Base-by-base conservation (phyloP, 2,888 invertebrate species). In the Sarcophaga carnaria region DNA sequence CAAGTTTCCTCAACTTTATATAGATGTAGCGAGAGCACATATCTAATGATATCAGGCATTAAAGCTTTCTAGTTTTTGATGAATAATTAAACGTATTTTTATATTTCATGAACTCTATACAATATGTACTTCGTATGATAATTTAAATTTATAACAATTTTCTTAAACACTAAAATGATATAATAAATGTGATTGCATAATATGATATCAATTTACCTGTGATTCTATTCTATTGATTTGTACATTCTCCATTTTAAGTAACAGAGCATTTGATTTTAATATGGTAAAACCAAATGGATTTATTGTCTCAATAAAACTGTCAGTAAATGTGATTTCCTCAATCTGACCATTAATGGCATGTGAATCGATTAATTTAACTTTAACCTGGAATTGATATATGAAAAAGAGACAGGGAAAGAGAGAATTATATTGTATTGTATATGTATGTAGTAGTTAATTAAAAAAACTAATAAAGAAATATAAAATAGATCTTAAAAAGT, bases 201-300 rank as follows among this genome's bases (percentile, higher is more conserved):
- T 37, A 37, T 2, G 37, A 37, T 37, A 37, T 54, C 17, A 17
- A 60, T 84, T 88, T 88, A 93, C 93, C 91, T 93, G 93, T 78
- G 90, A 90, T 80, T 96, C 96, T 70, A 97, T 94, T 72, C 94
- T 94, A 64, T 95, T 94, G 67, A 96, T 94, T 3, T 92, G 92
- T 81, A 96, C 95, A 89, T 96, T 94, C 54, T 94, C 94, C 88
- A 97, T 93, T 88, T 95, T 95, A 83, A 97, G 94, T 75, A 94
- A 95, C 89, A 96, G 95, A 74, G 95, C 92, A 88, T 91, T 95
- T 89, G 95, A 95, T 70, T 94, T 94, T 66, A 97, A 94, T 92
- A 96, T 96, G 85, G 96, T 96, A 91, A 97, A 96, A 0, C 97
- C 96, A 92, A 96, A 97, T 0, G 97, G 95, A 89, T 94, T 94